Evolutionary conservation across 2,113 vertebrate species (phyloP).

Genomic region (Grammomys dolichurus): DNA sequence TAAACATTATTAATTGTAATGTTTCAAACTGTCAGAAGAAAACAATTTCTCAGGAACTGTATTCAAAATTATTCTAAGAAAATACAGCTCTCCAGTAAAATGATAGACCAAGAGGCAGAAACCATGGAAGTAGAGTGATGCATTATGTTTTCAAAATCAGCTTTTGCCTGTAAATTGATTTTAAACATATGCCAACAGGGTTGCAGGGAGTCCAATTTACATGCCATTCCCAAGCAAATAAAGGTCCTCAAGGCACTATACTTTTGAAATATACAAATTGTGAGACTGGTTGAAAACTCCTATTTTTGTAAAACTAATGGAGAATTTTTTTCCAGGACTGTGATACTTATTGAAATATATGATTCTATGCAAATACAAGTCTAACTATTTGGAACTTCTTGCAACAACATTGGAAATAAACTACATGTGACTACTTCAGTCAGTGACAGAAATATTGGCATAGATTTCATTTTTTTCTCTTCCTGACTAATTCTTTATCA

Average conservation of each 20-base stretch:
- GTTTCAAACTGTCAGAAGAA: conserved; percentile 34
- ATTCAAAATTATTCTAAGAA: conserved; percentile 13
- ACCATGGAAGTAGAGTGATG: background rate
- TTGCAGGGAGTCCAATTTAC: conserved; percentile 1
- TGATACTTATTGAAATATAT: background rate
- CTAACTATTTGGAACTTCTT: background rate
- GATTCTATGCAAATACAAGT: background rate
- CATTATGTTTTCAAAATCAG: conserved; percentile 10
- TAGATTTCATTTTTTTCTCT: background rate
- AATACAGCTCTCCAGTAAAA: conserved; percentile 11
- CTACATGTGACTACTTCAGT: background rate
- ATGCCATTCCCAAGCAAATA: background rate
- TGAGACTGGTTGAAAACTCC: conserved; percentile 5
- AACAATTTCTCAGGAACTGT: conserved; percentile 6
- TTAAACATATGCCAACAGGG: conserved; percentile 20
- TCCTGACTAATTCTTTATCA: background rate
- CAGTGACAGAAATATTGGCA: background rate
- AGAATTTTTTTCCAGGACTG: background rate
- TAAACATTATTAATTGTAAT: background rate
- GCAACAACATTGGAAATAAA: background rate
- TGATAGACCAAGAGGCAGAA: background rate
- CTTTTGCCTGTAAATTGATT: conserved; percentile 24
- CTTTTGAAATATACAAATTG: conserved; percentile 43
- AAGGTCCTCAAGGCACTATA: conserved; percentile 29
- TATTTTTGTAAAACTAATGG: conserved; percentile 45